Percentiles rank a stretch among this genome's conserved stretches.
Conservation (phyloP, 2,113 vertebrate species). For the Callipepla squamata region DNA sequence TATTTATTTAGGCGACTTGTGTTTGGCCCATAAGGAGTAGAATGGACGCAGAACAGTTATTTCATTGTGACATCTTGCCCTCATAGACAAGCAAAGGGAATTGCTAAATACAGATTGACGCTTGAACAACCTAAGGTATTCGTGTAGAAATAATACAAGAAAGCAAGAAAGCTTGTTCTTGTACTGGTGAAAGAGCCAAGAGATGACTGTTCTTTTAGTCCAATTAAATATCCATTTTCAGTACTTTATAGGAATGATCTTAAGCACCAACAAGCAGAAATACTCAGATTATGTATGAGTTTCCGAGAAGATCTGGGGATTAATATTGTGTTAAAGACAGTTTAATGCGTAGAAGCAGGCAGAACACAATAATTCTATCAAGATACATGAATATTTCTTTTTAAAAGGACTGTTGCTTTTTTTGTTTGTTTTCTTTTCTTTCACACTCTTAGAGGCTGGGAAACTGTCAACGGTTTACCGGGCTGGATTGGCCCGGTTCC, state of each 20-base stretch:
- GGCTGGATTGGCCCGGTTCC: no score
- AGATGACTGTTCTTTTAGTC: neutral
- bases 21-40: neutral
- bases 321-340: neutral
- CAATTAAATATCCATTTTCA: neutral
- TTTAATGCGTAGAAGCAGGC: neutral
- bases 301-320: neutral
- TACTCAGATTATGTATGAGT: neutral
- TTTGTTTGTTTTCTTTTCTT: neutral
- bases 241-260: neutral
- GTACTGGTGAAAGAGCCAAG: neutral
- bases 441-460: neutral
- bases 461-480: no score
- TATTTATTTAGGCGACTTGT: neutral
- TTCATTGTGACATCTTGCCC: neutral
- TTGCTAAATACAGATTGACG: neutral
- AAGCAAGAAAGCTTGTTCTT: neutral
- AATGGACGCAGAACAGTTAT: neutral
- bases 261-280: neutral
- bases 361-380: neutral
- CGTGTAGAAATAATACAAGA: neutral
- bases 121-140: neutral
- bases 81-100: neutral
- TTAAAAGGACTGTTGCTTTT: accelerated
- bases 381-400: neutral